Evolutionary conservation across 2,888 invertebrate genomes (phyloP).

Genomic region (Macrosiphum euphorbiae): DNA sequence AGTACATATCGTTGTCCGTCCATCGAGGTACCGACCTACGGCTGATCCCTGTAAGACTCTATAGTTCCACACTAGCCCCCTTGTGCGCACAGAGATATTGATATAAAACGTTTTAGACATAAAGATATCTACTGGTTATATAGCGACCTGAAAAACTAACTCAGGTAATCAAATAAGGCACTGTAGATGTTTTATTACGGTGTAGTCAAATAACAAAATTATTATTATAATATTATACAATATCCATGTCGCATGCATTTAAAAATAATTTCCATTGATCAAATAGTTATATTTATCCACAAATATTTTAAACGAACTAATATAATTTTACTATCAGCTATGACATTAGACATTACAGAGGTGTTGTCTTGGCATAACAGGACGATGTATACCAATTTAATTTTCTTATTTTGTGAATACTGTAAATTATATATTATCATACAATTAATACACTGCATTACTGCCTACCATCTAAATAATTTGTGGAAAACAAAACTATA

Average conservation of each 20-base stretch:
- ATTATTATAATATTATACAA: background rate
- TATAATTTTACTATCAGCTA: background rate
- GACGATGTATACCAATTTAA: background rate
- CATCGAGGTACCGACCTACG: background rate
- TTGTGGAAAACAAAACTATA: background rate
- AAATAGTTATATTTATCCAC: background rate
- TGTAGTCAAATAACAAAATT: no score
- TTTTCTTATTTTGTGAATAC: background rate
- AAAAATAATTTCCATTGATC: background rate
- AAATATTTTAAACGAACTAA: background rate
- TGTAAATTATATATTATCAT: background rate
- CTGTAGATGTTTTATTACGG: background rate
- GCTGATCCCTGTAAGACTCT: background rate
- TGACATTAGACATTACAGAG: background rate
- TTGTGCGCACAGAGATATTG: no score
- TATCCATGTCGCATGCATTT: background rate
- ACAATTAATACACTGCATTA: background rate
- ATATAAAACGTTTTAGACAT: background rate
- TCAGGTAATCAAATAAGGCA: background rate
- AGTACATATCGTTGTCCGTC: background rate
- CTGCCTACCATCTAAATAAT: background rate
- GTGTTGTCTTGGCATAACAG: background rate
- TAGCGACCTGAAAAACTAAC: background rate
- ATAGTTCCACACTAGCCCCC: background rate
- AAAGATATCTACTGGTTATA: background rate